Conservation (phyloP, 2,888 invertebrate genomes). For the Nebria salina region DNA sequence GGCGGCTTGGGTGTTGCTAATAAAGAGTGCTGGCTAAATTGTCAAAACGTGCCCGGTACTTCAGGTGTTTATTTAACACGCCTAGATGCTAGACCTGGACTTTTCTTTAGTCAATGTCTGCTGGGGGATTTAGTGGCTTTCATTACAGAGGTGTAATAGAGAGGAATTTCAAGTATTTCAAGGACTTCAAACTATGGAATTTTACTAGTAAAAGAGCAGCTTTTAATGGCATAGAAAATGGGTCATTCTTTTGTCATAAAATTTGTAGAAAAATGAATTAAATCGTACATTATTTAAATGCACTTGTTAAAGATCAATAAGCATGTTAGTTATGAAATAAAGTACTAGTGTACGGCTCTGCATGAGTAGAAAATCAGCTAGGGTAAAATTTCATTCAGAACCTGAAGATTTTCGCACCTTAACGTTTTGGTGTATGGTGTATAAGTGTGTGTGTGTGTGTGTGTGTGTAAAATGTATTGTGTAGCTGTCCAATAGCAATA, state of each 20-base stretch:
- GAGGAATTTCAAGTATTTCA: slow-evolving; percentile 13
- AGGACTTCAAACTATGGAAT: background rate
- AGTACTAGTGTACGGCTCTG: slow-evolving; percentile 12
- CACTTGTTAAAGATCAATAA: too few relatives aligned
- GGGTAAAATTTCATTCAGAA: slow-evolving; percentile 33
- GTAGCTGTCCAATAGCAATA: background rate
- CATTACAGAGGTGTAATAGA: background rate
- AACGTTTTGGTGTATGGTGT: background rate
- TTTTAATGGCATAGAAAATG: background rate
- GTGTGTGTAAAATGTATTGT: slow-evolving; percentile 38
- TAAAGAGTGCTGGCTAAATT: slow-evolving; percentile 29
- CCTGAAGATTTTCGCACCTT: slow-evolving; percentile 35
- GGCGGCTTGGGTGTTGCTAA: slow-evolving; percentile 18
- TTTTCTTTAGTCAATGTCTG: slow-evolving; percentile 30
- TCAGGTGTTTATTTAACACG: slow-evolving; percentile 36
- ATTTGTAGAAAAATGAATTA: background rate
- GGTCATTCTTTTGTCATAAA: background rate
- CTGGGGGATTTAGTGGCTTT: slow-evolving; percentile 29
- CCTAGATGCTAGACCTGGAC: background rate
- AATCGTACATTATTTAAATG: too few relatives aligned
- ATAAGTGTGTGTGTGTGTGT: slow-evolving; percentile 6
- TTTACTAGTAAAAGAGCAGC: background rate
- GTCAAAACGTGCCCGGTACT: slow-evolving; percentile 42
- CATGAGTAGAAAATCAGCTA: background rate
- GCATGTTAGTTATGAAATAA: background rate